Evolutionary conservation across 2,797 vertebrate genomes (phyloP).

Genomic region (Schizopygopsis malacanthus): DNA sequence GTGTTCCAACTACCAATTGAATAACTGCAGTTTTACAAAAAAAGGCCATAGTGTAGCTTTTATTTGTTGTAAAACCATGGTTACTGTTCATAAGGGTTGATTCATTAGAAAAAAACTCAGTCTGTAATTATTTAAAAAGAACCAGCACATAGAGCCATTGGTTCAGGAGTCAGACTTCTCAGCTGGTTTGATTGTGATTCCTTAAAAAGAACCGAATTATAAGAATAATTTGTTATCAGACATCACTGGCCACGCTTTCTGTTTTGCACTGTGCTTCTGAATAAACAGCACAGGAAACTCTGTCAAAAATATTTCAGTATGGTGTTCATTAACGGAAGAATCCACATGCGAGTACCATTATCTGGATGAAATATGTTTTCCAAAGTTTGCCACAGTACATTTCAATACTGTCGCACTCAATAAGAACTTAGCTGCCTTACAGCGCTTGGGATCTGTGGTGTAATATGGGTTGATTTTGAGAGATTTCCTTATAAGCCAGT

Average conservation of each 20-base stretch:
- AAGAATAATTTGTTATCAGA: neutral
- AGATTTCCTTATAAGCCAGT: constrained; percentile 51
- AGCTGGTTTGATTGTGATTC: neutral
- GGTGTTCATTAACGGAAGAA: neutral
- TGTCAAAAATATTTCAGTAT: neutral
- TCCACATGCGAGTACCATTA: neutral
- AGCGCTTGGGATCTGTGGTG: constrained; percentile 29
- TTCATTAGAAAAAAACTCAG: neutral
- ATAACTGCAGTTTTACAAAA: too few species aligned
- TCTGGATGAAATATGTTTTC: neutral
- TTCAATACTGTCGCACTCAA: constrained; percentile 4
- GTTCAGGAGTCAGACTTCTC: too few species aligned
- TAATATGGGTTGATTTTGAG: constrained; percentile 46
- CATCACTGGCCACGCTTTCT: neutral
- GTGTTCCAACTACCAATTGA: too few species aligned
- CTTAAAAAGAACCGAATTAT: neutral
- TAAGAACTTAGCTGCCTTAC: constrained; percentile 19
- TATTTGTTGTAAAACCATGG: neutral
- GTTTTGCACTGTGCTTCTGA: neutral
- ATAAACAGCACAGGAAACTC: neutral
- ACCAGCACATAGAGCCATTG: neutral
- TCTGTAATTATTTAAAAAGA: too few species aligned
- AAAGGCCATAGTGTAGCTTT: neutral
- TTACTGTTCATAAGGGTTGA: neutral
- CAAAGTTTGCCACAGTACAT: neutral